Base-by-base conservation (phyloP, 2,797 vertebrate genomes). In the Tragelaphus oryx region DNA sequence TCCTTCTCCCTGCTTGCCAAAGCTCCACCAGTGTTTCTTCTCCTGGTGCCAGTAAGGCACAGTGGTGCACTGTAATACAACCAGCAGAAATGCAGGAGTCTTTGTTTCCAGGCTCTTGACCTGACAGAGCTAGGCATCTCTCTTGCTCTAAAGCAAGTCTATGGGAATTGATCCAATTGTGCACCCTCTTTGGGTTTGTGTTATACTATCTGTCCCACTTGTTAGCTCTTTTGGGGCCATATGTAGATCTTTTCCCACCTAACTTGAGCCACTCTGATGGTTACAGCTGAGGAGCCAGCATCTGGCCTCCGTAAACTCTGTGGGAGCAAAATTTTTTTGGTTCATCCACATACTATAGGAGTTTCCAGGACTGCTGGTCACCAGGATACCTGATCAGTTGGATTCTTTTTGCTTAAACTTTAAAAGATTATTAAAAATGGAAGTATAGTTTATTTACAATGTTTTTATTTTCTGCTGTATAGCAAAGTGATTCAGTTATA, bases 361-460 rank as follows among this genome's bases (percentile, higher is more conserved):
- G 4, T 54, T 48, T 33, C 14, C 5, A 59, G 60, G 5, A 33
- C n/a, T 37, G 59, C 24, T 33, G 44, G 28, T 48, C 10, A 5
- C 18, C 79, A 65, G 50, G 30, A 80, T 0, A 17, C 48, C 46
- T 17, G 13, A 30, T 41, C 0, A 9, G 4, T 8, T 79, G 28
- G 74, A 24, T 75, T 84, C 13, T 83, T 92, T 94, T 71, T 26
- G 22, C 17, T 54, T n/a, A 74, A 95, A 65, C n/a, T 62, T 85
- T 20, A 83, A 87, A 57, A 74, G 11, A 24, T 74, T 71, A 37
- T 71, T 44, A 55, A 75, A 55, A 22, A 0, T 6, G 30, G 75
- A 48, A 20, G 28, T 76, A 20, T 76, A 76, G 46, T 50, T 76
- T 46, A 30, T 50, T 76, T 76, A 76, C 16, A 76, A n/a, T 6